Base-by-base conservation (phyloP, 2,888 invertebrate species). In the Parnassius glacialis region DNA sequence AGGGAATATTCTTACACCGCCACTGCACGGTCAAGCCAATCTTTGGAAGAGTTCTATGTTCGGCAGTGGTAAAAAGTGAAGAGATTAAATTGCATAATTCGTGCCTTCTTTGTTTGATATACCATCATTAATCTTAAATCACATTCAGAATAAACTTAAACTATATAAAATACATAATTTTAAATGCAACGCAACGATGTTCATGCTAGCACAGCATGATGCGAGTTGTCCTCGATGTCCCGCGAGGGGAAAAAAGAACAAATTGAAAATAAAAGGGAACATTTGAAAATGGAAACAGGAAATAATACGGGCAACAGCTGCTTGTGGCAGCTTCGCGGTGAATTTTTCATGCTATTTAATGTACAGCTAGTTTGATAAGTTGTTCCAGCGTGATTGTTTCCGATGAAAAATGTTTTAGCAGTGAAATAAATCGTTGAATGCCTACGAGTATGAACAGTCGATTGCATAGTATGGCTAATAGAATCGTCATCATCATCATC, bases 271-370 rank as follows among this genome's bases (percentile, higher is more conserved):
- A 67, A 70, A 69, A 69, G 68, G 66, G 56, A 64, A 50, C 62
- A 62, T 70, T 73, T 68, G 70, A 66, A 71, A 78, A 72, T 72
- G 73, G 72, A 74, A 74, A 68, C 65, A 57, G 65, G 57, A 69
- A 68, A 67, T 67, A 67, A 72, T 68, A 68, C 59, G 65, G 56
- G 53, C 55, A 67, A 66, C 74, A 74, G 72, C 68, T 75, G 78
- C 66, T 66, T 41, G 53, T 65, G 72, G 63, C 73, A 68, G 70
- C 59, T 62, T 52, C 58, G 66, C 59, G 68, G 69, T 70, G 66
- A 60, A 68, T 67, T 71, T 75, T 76, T 66, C 68, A 60, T 51
- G 34, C 44, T 68, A 55, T 69, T 68, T 69, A 68, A 67, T 65
- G 43, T 58, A 48, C 53, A 59, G 59, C 44, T 56, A 61, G 57